phyloP scores from a whole-genome alignment of 2,113 vertebrate species.

The Marmota monax region DNA sequence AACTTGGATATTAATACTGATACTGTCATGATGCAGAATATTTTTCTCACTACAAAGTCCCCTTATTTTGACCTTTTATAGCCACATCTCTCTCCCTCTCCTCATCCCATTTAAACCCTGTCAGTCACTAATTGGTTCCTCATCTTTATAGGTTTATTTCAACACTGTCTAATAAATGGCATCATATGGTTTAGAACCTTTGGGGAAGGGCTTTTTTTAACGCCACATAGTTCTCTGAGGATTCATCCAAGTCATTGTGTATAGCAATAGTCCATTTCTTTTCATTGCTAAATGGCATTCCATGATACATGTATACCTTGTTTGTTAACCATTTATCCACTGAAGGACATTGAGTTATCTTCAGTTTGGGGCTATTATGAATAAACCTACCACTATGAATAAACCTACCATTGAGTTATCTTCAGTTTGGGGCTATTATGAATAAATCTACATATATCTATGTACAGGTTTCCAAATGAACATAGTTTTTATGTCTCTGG shows the following conservation, averaged over 20 bases:
- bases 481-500: not conserved
- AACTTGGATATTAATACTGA: not conserved
- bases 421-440: not conserved
- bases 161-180: not conserved
- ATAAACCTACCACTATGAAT: not conserved
- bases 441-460: not conserved
- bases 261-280: not conserved
- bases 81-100: not conserved
- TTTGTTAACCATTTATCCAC: not conserved
- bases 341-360: not conserved
- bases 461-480: not conserved
- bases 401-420: not conserved
- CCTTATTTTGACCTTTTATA: not conserved
- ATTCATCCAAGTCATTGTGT: not conserved
- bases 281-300: not conserved
- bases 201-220: not conserved
- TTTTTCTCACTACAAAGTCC: not conserved
- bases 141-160: constrained; percentile 2
- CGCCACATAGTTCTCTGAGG: constrained; percentile 4
- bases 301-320: not conserved
- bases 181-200: not conserved
- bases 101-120: not conserved
- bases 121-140: not conserved
- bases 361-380: not conserved
- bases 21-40: not conserved